phyloP scores from a whole-genome alignment of 2,797 vertebrate species.

The Sebastes minor region DNA sequence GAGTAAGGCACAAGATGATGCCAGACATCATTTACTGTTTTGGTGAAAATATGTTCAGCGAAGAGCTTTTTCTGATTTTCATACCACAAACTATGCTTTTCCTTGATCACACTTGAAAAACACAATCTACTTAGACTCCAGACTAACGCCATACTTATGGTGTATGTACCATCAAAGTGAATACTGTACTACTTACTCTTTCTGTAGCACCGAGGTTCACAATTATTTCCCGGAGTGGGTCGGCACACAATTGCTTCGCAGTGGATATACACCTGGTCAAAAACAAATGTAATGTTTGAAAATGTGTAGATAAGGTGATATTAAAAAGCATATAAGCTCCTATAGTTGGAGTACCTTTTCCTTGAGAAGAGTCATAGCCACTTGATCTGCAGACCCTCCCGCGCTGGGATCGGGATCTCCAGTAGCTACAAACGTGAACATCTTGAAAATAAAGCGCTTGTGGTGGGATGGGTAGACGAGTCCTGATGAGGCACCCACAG shows the following conservation, averaged over 20 bases:
- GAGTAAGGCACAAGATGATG: neutral
- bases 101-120: neutral
- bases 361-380: neutral
- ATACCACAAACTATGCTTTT: neutral
- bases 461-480: conserved; percentile 64
- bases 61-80: neutral
- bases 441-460: conserved; percentile 75
- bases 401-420: neutral
- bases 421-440: conserved; percentile 78
- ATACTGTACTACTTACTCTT: conserved; percentile 59
- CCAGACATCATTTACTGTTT: neutral
- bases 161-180: neutral
- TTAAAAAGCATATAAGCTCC: neutral
- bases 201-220: conserved; percentile 68
- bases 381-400: neutral
- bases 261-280: conserved; percentile 73
- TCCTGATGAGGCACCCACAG: conserved; percentile 39
- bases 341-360: conserved; percentile 51
- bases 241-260: conserved; percentile 72
- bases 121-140: neutral
- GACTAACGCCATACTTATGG: neutral
- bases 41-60: neutral
- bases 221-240: conserved; percentile 34
- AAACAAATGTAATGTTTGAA: neutral
- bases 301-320: neutral